Evolutionary conservation across 1,140 invertebrate genomes (phyloP).

Genomic region (Trachymyrmex cornetzi): DNA sequence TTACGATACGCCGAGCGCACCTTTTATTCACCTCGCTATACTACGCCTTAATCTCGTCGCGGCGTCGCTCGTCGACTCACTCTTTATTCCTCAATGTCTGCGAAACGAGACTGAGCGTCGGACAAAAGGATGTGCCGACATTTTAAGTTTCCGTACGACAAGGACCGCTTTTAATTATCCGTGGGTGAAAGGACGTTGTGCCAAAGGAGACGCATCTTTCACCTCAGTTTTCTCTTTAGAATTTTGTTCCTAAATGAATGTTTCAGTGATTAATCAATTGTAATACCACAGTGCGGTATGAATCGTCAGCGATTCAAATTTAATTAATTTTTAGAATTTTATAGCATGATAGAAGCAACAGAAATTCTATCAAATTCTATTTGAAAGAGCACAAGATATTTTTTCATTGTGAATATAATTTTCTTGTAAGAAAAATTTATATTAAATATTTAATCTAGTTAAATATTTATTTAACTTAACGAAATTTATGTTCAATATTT

Average conservation of each 20-base stretch:
- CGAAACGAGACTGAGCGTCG: constrained; percentile 41
- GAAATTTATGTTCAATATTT: no score
- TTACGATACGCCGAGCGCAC: constrained; percentile 64
- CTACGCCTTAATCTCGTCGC: constrained; percentile 54
- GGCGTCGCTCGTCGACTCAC: constrained; percentile 33
- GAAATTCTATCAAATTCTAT: neutral
- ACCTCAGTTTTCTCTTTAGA: constrained; percentile 4
- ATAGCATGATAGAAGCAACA: neutral
- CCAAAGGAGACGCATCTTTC: constrained; percentile 20
- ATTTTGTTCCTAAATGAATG: constrained; percentile 15
- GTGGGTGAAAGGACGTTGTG: constrained; percentile 17
- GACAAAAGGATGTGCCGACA: constrained; percentile 65
- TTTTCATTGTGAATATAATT: neutral
- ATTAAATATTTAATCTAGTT: no score
- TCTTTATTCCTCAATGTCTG: constrained; percentile 66
- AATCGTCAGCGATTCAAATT: neutral
- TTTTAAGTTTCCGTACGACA: constrained; percentile 66
- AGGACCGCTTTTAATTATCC: constrained; percentile 72
- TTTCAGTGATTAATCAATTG: constrained; percentile 19
- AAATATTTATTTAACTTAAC: no score
- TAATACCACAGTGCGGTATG: neutral
- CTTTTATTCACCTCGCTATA: constrained; percentile 67
- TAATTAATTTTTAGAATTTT: neutral
- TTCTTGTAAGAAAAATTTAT: neutral
- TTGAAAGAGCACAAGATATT: neutral